phyloP scores from a whole-genome alignment of 2,888 invertebrate genomes.

The Sussaba pulchella region DNA sequence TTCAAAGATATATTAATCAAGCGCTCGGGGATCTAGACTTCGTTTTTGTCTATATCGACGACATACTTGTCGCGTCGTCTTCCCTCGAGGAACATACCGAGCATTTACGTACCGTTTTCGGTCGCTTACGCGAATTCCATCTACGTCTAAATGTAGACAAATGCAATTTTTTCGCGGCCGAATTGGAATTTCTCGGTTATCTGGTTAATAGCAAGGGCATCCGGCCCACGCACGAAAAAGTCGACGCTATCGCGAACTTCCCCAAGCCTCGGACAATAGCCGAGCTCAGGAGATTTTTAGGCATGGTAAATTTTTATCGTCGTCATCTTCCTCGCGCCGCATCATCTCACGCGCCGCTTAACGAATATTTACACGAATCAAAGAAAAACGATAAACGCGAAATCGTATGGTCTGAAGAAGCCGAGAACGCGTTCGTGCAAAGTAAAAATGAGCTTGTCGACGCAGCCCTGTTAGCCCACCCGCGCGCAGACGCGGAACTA shows the following conservation, averaged over 20 bases:
- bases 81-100: slow-evolving; percentile 35
- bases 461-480: slow-evolving; percentile 58
- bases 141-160: slow-evolving; percentile 38
- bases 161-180: slow-evolving; percentile 23
- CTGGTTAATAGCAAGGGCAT: slow-evolving; percentile 45
- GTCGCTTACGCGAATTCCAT: slow-evolving; percentile 11
- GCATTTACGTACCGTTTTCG: slow-evolving; percentile 39
- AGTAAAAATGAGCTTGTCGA: slow-evolving; percentile 55
- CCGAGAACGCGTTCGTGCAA: slow-evolving; percentile 61
- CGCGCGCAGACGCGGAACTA: slow-evolving; percentile 35
- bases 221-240: slow-evolving; percentile 48
- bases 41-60: neutral
- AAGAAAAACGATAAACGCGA: slow-evolving; percentile 66
- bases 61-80: slow-evolving; percentile 30
- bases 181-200: slow-evolving; percentile 61
- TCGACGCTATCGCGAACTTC: slow-evolving; percentile 44
- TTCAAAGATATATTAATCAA: too few relatives aligned
- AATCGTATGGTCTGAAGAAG: slow-evolving; percentile 63
- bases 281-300: slow-evolving; percentile 54
- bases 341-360: slow-evolving; percentile 58
- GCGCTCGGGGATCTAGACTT: too few relatives aligned
- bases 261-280: slow-evolving; percentile 39
- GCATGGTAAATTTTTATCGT: slow-evolving; percentile 51
- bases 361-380: slow-evolving; percentile 44
- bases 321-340: slow-evolving; percentile 58